These are phyloP conservation scores for Cylas formicarius DNA, from an alignment of 1,140 invertebrate genomes.

Conservation along the genomic window DNA sequence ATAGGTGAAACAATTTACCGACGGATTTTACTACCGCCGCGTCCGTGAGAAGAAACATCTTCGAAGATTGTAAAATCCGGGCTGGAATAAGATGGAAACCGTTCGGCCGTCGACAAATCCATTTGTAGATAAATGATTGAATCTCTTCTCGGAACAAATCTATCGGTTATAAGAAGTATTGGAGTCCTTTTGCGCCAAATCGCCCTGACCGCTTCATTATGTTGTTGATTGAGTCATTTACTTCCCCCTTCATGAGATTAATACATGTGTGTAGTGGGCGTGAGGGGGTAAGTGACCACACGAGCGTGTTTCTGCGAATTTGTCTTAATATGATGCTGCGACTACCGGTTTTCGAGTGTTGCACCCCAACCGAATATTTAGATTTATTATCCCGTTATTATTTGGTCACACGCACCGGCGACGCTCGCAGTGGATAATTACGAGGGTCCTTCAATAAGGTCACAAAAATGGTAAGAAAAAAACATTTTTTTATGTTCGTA, in stretches of 20 bases:
- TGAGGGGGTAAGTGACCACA: slow-evolving; percentile 19
- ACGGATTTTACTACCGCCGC: slow-evolving; percentile 28
- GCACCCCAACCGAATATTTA: slow-evolving; percentile 25
- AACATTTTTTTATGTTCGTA: no score
- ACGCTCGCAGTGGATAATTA: background rate
- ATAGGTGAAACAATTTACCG: slow-evolving; percentile 23
- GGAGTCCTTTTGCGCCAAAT: slow-evolving; percentile 26
- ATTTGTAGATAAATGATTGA: slow-evolving; percentile 32
- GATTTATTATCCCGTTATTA: slow-evolving; percentile 25
- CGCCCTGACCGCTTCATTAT: slow-evolving; percentile 37
- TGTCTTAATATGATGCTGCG: slow-evolving; percentile 15
- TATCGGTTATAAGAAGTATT: slow-evolving; percentile 32
- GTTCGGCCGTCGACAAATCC: slow-evolving; percentile 22
- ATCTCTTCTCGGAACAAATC: slow-evolving; percentile 28
- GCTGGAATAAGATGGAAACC: slow-evolving; percentile 18
- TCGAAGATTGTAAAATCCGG: slow-evolving; percentile 30
- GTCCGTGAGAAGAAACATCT: slow-evolving; percentile 31
- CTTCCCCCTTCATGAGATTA: slow-evolving; percentile 36
- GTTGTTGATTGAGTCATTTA: slow-evolving; percentile 38
- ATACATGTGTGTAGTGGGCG: slow-evolving; percentile 27
- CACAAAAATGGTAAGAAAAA: no score
- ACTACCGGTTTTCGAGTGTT: slow-evolving; percentile 16
- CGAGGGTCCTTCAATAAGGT: no score
- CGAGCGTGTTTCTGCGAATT: slow-evolving; percentile 15
- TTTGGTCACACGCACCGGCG: slow-evolving; percentile 22